Evolutionary conservation across 2,113 vertebrate genomes (phyloP).

Genomic region (Lepus timidus): DNA sequence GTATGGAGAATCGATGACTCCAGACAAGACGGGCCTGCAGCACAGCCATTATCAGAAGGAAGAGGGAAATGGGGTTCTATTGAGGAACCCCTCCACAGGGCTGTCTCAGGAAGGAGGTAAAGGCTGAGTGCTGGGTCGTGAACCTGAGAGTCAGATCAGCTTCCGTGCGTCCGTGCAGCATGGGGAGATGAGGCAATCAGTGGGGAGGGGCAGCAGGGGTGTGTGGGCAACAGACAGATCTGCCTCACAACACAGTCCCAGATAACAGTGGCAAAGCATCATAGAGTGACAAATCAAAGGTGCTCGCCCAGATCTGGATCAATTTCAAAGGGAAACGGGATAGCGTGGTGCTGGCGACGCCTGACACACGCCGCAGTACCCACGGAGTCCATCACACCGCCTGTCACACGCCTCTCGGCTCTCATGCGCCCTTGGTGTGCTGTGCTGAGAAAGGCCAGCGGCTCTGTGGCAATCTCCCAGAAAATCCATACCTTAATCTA

Average conservation of each 20-base stretch:
- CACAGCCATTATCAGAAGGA: neutral
- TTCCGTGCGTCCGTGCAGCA: neutral
- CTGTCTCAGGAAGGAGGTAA: neutral
- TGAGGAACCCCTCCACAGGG: no score
- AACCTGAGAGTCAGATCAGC: neutral
- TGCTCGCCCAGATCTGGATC: neutral
- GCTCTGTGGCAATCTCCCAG: neutral
- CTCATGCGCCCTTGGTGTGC: neutral
- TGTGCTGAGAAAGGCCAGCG: neutral
- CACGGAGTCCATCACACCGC: neutral
- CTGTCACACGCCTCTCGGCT: neutral
- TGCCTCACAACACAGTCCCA: neutral
- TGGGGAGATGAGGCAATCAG: neutral
- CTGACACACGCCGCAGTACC: neutral
- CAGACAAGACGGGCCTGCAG: no score
- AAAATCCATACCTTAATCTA: neutral
- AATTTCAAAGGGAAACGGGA: neutral
- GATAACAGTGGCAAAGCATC: neutral
- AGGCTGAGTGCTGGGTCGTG: neutral
- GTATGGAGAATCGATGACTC: neutral
- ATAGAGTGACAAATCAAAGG: neutral
- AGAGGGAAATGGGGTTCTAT: neutral
- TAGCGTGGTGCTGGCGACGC: neutral
- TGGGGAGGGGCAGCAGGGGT: neutral
- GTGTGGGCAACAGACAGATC: neutral